Evolutionary conservation across 2,888 invertebrate genomes (phyloP).

Genomic region (Amphipyra berbera): DNA sequence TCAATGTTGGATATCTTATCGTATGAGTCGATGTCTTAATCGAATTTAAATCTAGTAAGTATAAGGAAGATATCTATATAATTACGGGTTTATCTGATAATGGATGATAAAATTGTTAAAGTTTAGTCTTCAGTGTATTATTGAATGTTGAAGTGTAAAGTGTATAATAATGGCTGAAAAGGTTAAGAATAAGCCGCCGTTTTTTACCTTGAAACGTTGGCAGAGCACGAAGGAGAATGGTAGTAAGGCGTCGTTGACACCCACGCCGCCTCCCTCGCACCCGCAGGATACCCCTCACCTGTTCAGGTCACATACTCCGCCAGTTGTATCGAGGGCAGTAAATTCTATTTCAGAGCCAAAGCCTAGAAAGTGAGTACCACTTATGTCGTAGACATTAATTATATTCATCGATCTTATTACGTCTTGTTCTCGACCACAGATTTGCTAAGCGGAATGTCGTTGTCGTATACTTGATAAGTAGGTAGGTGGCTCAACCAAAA

Average conservation of each 20-base stretch:
- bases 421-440: constrained; percentile 28
- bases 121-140: constrained; percentile 50
- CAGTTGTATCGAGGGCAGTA: constrained; percentile 51
- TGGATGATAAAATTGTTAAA: constrained; percentile 40
- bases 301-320: constrained; percentile 57
- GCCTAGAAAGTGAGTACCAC: constrained; percentile 74
- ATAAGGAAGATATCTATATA: constrained; percentile 37
- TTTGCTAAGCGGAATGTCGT: constrained; percentile 35
- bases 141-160: constrained; percentile 53
- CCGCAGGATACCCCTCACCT: constrained; percentile 45
- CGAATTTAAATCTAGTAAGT: constrained; percentile 41
- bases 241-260: constrained; percentile 21
- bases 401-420: constrained; percentile 54
- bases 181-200: constrained; percentile 76
- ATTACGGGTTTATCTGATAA: constrained; percentile 52
- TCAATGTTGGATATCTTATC: constrained; percentile 42
- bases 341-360: constrained; percentile 67
- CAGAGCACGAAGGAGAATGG: constrained; percentile 69
- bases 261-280: constrained; percentile 34
- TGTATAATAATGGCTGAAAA: constrained; percentile 79
- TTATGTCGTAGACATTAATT: constrained; percentile 49
- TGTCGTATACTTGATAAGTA: constrained; percentile 31
- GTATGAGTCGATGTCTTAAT: constrained; percentile 35
- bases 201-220: constrained; percentile 80
- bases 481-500: constrained; percentile 9